Evolutionary conservation across 2,888 invertebrate species (phyloP).

Genomic region (Phalera bucephala): DNA sequence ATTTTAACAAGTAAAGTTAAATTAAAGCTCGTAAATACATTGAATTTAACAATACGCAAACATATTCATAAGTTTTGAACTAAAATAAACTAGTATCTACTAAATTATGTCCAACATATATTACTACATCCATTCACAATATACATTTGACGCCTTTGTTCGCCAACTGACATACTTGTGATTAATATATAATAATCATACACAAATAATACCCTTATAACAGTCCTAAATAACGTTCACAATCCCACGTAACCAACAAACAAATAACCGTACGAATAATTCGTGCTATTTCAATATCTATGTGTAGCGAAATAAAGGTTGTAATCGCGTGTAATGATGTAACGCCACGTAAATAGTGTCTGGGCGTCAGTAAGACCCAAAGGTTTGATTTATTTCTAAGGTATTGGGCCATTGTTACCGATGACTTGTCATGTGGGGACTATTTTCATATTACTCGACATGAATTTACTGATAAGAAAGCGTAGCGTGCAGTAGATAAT

Average conservation of each 20-base stretch:
- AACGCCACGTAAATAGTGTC: slow-evolving; percentile 18
- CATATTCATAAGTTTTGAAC: neutral
- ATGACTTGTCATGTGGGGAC: slow-evolving; percentile 29
- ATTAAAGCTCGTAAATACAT: too few species aligned
- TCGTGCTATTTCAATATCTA: slow-evolving; percentile 20
- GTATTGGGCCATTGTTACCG: slow-evolving; percentile 36
- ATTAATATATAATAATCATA: too few species aligned
- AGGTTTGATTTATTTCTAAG: slow-evolving; percentile 37
- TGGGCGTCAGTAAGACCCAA: slow-evolving; percentile 18
- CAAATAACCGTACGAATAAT: slow-evolving; percentile 1
- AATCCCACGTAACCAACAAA: slow-evolving; percentile 13
- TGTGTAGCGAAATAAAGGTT: slow-evolving; percentile 2
- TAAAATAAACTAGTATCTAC: slow-evolving; percentile 16
- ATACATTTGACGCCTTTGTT: slow-evolving; percentile 33
- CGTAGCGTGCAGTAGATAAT: too few species aligned
- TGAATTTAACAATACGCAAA: neutral
- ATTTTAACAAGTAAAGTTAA: neutral
- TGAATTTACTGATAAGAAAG: too few species aligned
- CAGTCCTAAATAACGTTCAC: slow-evolving; percentile 9
- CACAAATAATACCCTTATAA: slow-evolving; percentile 9
- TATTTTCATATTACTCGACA: slow-evolving; percentile 24
- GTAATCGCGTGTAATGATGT: slow-evolving; percentile 6
- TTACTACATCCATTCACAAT: slow-evolving; percentile 30
- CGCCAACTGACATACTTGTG: slow-evolving; percentile 21
- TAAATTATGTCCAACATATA: slow-evolving; percentile 27